These are phyloP conservation scores for Psittacus erithacus DNA, from an alignment of 2,113 vertebrate species.

Conservation along the genomic window DNA sequence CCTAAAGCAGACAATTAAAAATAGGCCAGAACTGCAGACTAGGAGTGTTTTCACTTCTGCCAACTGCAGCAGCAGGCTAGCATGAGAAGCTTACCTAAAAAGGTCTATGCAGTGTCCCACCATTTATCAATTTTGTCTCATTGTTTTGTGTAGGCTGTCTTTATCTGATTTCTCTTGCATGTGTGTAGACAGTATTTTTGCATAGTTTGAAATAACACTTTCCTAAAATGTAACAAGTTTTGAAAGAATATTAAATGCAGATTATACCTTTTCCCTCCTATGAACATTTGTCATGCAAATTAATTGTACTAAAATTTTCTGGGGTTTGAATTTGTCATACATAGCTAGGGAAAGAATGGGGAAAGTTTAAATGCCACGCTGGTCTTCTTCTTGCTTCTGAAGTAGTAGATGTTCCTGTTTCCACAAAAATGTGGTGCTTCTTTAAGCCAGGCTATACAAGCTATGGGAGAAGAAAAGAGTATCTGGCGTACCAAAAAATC, in stretches of 20 bases:
- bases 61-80: not conserved
- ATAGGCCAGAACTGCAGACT: not conserved
- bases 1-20: slow-evolving; percentile 12
- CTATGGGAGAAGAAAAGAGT: not conserved
- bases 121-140: not conserved
- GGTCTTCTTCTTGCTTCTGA: not conserved
- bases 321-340: not conserved
- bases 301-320: not conserved
- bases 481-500: not conserved
- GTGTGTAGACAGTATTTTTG: not conserved
- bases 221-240: not conserved
- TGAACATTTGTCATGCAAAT: not conserved
- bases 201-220: not conserved
- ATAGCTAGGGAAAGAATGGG: not conserved
- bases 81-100: not conserved
- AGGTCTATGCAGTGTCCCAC: not conserved
- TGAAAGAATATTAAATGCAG: not conserved
- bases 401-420: not conserved
- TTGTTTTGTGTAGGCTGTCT: not conserved
- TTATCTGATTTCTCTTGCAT: not conserved
- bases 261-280: not conserved
- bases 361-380: not conserved
- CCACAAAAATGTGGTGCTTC: not conserved
- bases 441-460: not conserved
- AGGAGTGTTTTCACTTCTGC: not conserved